Base-by-base conservation (phyloP, 2,113 vertebrate genomes). In the Oxyura jamaicensis region DNA sequence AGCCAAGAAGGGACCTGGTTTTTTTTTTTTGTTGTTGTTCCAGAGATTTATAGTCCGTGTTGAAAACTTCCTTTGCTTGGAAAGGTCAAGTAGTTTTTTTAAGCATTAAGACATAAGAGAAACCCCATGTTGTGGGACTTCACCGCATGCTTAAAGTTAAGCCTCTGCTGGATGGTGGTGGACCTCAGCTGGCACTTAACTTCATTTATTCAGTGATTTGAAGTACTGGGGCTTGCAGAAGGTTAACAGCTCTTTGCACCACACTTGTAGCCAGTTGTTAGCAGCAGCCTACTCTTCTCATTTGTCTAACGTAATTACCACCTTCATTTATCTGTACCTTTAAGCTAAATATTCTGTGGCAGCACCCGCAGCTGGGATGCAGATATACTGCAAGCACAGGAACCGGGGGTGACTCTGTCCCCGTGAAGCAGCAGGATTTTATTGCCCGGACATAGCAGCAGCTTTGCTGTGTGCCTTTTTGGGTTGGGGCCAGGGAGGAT, bases 41-140 rank as follows among this genome's bases (percentile, higher is more conserved):
- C 55, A 58, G 59, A 46, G 59, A 17, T 55, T 90, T 33, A 44
- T 16, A 46, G 79, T 73, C 82, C 77, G 5, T 26, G 56, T 31
- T 77, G 50, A 91, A 85, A 39, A 90, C 13, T 31, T 81, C 13
- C 5, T 56, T 80, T 69, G 9, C 73, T 80, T 55, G 59, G 80
- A 50, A 80, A 77, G 46, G 46, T 59, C 86, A 29, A 71, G 69
- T 3, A 6, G 7, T 23, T 96, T 93, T 59, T 55, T 77, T 60
- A 50, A 41, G 68, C 11, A 81, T 59, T 93, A 77, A 74, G 71
- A 67, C 25, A 76, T 58, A 75, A 96, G 69, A 76, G 62, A 44
- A 93, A 50, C 16, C 41, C 46, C 19, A 3, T 42, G 75, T 44
- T 62, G 85, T 85, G 93, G 72, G n/a, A 67, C 67, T 52, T 78